Evolutionary conservation across 2,888 invertebrate species (phyloP).

Genomic region (Oxytorus armatus): DNA sequence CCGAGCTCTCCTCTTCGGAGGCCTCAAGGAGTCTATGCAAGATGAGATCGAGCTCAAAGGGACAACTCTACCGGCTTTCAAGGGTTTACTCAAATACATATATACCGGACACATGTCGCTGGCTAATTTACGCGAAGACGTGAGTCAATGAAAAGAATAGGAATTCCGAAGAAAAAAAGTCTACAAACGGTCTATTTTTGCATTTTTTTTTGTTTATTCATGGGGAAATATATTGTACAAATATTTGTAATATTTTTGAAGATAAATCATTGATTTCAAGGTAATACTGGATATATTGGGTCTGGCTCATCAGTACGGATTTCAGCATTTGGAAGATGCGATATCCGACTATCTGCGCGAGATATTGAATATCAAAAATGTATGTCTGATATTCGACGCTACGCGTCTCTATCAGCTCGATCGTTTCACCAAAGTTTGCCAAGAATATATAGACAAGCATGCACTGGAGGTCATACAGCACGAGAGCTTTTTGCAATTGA

Average conservation of each 20-base stretch:
- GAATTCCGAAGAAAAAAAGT: background rate
- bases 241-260: background rate
- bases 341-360: conserved; percentile 97
- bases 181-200: no score
- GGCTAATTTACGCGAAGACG: conserved; percentile 86
- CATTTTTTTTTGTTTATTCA: background rate
- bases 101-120: conserved; percentile 93
- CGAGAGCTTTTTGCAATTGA: conserved; percentile 93
- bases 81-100: conserved; percentile 96
- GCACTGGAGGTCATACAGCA: conserved; percentile 93
- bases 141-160: conserved; percentile 72
- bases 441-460: conserved; percentile 95
- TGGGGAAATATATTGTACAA: no score
- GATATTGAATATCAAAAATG: conserved; percentile 94
- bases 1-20: conserved; percentile 92
- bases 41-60: conserved; percentile 94
- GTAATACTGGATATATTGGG: conserved; percentile 88
- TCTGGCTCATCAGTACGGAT: conserved; percentile 98
- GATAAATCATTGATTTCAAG: conserved; percentile 70
- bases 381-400: conserved; percentile 97
- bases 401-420: conserved; percentile 90
- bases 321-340: conserved; percentile 94
- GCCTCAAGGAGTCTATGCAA: conserved; percentile 90
- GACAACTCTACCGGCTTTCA: conserved; percentile 93
- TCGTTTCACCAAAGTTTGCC: conserved; percentile 88